These are phyloP conservation scores for Melanotaenia trifasciata DNA, from an alignment of 2,797 vertebrate genomes.

Conservation along the genomic window DNA sequence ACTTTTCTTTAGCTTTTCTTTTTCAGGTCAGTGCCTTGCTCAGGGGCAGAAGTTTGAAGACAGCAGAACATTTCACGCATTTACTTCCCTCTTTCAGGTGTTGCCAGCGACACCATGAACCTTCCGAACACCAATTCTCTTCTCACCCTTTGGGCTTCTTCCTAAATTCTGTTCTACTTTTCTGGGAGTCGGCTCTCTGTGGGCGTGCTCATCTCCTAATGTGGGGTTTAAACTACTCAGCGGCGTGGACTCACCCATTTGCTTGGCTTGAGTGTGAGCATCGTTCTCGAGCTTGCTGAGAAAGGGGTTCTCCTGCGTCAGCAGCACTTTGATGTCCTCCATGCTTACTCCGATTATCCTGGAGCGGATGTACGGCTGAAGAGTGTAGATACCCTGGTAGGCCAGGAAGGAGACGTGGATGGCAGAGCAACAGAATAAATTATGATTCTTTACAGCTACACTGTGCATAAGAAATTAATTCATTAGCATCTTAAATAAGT, in stretches of 20 bases:
- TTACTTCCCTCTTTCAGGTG: conserved; percentile 20
- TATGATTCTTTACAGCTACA: conserved; percentile 16
- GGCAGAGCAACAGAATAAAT: not conserved
- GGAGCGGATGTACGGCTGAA: conserved; percentile 94
- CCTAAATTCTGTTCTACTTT: not conserved
- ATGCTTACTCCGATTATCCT: conserved; percentile 90
- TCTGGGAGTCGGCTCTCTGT: too few relatives aligned
- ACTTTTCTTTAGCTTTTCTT: conserved; percentile 2
- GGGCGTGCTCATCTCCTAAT: not conserved
- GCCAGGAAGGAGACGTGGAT: conserved; percentile 11
- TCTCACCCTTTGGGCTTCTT: conserved; percentile 1
- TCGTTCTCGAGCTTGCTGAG: conserved; percentile 91
- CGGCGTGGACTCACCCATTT: conserved; percentile 82
- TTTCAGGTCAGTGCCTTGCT: conserved; percentile 53
- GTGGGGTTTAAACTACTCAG: not conserved
- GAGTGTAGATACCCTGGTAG: conserved; percentile 93
- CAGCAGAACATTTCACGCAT: conserved; percentile 11
- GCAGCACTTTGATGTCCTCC: conserved; percentile 94
- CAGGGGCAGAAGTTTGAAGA: conserved; percentile 24
- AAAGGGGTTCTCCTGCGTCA: conserved; percentile 98
- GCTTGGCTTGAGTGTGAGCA: conserved; percentile 90
- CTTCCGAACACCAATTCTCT: conserved; percentile 1
- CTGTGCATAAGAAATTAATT: conserved; percentile 12
- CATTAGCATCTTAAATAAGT: conserved; percentile 18
- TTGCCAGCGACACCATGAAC: conserved; percentile 6